Evolutionary conservation across 2,888 invertebrate genomes (phyloP).

Genomic region (Dendrolimus houi): DNA sequence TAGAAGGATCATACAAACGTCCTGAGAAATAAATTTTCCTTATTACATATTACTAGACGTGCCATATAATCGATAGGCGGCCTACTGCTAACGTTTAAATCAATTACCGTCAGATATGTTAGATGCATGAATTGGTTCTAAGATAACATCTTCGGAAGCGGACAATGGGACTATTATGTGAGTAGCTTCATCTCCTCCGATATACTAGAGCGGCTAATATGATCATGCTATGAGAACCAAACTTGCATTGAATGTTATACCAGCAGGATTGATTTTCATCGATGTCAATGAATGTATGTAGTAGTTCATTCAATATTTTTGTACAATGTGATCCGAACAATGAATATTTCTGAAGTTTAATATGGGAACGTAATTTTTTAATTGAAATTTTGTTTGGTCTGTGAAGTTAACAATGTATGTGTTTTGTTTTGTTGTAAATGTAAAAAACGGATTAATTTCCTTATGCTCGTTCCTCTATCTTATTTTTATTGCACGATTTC

Average conservation of each 20-base stretch:
- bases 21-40: no score
- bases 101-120: constrained; percentile 37
- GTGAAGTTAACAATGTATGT: no score
- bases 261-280: constrained; percentile 38
- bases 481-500: no score
- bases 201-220: constrained; percentile 33
- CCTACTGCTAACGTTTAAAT: constrained; percentile 21
- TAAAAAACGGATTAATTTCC: no score
- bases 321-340: constrained; percentile 33
- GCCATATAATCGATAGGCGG: no score
- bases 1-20: no score
- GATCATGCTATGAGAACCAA: constrained; percentile 35
- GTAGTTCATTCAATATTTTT: constrained; percentile 28
- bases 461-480: no score
- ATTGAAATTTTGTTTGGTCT: no score
- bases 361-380: not conserved
- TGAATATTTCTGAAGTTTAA: constrained; percentile 17
- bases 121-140: constrained; percentile 34
- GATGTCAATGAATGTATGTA: constrained; percentile 31
- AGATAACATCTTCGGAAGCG: constrained; percentile 46
- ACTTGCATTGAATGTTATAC: constrained; percentile 50
- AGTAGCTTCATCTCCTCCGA: constrained; percentile 41
- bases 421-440: no score
- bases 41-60: no score
- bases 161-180: constrained; percentile 57